phyloP scores from a whole-genome alignment of 92 coral and sea anemone species.

The Zoanthus solanderi region DNA sequence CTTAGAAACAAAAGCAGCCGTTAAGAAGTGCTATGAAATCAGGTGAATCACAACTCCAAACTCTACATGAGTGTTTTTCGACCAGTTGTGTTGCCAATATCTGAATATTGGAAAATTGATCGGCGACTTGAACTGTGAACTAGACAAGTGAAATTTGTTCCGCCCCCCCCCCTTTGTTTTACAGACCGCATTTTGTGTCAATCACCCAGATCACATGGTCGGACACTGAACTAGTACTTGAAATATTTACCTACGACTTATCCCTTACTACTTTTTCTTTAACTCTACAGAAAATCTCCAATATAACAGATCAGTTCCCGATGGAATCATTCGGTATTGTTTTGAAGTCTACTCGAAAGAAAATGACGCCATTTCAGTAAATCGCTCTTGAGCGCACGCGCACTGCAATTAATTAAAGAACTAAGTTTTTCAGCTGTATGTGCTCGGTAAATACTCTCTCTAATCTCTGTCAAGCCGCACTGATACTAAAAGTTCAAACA shows the following conservation, averaged over 20 bases:
- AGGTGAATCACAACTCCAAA: conserved; percentile 44
- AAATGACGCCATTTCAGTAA: conserved; percentile 52
- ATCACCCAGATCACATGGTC: conserved; percentile 50
- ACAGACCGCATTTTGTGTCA: conserved; percentile 64
- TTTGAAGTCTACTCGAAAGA: conserved; percentile 27
- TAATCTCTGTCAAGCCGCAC: conserved; percentile 63
- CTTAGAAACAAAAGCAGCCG: conserved; percentile 36
- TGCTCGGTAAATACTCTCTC: conserved; percentile 71
- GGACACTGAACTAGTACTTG: conserved; percentile 21
- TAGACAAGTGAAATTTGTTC: conserved; percentile 50
- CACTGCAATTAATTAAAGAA: conserved; percentile 85
- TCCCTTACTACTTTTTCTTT: not conserved
- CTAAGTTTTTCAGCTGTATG: conserved; percentile 85
- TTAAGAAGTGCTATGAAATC: conserved; percentile 33
- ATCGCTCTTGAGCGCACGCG: conserved; percentile 65
- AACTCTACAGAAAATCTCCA: not conserved
- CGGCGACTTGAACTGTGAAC: conserved; percentile 45
- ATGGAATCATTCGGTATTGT: conserved; percentile 31
- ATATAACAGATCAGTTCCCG: not conserved
- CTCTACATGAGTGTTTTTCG: conserved; percentile 37
- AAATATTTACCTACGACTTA: not conserved
- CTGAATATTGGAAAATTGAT: conserved; percentile 50
- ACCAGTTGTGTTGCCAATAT: conserved; percentile 32
- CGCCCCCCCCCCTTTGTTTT: conserved; percentile 83
- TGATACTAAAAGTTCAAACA: conserved; percentile 90